These are phyloP conservation scores for Tragulus kanchil DNA, from an alignment of 2,113 vertebrate species.

Conservation along the genomic window DNA sequence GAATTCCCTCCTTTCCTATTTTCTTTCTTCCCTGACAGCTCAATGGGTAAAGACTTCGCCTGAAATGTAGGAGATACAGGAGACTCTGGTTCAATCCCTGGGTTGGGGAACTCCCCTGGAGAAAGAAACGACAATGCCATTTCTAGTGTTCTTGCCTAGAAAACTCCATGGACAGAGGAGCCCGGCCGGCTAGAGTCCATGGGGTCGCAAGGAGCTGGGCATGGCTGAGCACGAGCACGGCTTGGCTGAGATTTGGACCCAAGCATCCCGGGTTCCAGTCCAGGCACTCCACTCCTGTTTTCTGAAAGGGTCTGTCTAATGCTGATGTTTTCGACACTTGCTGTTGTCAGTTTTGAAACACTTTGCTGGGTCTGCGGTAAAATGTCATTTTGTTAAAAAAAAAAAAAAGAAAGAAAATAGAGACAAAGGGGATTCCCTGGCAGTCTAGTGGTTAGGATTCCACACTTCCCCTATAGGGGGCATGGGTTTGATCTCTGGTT, in stretches of 20 bases:
- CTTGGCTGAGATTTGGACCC: not conserved
- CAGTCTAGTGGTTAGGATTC: not conserved
- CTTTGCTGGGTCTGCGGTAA: not conserved
- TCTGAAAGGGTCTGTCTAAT: not conserved
- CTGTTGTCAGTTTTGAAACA: not conserved
- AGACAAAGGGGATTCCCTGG: not conserved
- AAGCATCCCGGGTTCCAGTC: not conserved
- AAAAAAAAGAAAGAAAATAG: not conserved
- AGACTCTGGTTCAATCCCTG: not conserved
- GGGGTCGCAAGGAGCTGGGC: not conserved
- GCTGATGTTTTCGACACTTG: not conserved
- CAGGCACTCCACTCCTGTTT: not conserved
- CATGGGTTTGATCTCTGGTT: not conserved
- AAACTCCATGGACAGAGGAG: not conserved
- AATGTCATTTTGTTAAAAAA: not conserved
- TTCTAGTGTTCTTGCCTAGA: not conserved
- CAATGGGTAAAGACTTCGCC: not conserved
- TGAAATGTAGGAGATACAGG: not conserved
- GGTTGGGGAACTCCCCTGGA: not conserved
- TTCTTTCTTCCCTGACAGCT: not conserved
- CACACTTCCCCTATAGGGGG: not conserved
- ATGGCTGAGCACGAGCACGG: not conserved
- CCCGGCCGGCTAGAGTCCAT: not conserved
- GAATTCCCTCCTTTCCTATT: not conserved
- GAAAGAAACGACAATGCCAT: not conserved